Conservation (phyloP, 1,140 invertebrate genomes). For the Ostrea edulis region DNA sequence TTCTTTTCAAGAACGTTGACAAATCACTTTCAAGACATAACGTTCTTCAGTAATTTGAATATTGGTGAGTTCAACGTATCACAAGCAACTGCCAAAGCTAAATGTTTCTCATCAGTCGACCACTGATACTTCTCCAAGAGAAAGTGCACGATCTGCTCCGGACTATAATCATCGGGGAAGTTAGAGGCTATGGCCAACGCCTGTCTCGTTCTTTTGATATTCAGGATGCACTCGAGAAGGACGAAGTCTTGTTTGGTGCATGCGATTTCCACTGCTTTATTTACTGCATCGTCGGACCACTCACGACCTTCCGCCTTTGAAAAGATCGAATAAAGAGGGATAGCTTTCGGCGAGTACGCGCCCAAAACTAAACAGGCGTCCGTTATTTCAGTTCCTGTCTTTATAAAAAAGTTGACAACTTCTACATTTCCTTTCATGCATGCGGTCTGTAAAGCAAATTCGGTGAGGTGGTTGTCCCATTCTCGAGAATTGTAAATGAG, state of each 20-base stretch:
- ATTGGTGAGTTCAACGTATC: background rate
- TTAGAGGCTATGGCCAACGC: background rate
- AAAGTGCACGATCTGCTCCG: background rate
- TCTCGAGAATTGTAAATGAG: background rate
- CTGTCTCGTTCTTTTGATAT: background rate
- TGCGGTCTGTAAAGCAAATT: conserved; percentile 16
- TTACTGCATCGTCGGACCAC: background rate
- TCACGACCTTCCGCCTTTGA: background rate
- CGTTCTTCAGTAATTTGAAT: background rate
- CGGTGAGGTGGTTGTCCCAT: background rate
- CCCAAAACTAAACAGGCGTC: conserved; percentile 10
- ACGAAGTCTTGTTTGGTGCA: background rate
- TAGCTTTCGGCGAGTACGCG: conserved; percentile 7
- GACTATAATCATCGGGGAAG: background rate
- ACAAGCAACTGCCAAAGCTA: background rate
- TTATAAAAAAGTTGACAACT: background rate
- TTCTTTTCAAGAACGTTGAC: background rate
- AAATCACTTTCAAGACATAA: background rate
- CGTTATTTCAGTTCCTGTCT: background rate
- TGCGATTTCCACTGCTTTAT: conserved; percentile 9
- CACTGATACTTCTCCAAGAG: background rate
- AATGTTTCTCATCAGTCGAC: background rate
- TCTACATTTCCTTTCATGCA: conserved; percentile 30
- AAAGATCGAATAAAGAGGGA: background rate
- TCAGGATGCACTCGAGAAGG: conserved; percentile 6